phyloP scores from a whole-genome alignment of 2,888 invertebrate species.

The Xylota segnis region DNA sequence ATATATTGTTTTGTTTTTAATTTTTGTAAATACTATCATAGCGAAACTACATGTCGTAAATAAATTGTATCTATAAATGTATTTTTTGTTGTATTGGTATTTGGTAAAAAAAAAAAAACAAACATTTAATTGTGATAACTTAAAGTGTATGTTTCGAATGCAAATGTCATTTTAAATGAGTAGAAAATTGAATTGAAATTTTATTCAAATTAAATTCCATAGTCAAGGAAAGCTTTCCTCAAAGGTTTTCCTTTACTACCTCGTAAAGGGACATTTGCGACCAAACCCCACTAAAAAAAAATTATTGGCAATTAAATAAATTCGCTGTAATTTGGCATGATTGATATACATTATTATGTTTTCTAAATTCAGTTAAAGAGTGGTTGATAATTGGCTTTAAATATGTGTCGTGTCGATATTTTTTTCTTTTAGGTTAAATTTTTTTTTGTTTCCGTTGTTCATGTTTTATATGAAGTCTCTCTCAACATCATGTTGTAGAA shows the following conservation, averaged over 20 bases:
- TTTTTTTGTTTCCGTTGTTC: slow-evolving; percentile 21
- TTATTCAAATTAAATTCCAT: neutral
- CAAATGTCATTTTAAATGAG: slow-evolving; percentile 19
- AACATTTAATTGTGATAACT: slow-evolving; percentile 17
- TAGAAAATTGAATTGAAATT: neutral
- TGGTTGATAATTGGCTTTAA: slow-evolving; percentile 67
- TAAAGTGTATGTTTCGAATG: slow-evolving; percentile 32
- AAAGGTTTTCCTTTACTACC: neutral
- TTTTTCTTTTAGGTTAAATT: slow-evolving; percentile 27
- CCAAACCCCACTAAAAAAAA: slow-evolving; percentile 28
- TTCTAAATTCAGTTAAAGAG: slow-evolving; percentile 40
- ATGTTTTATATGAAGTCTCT: slow-evolving; percentile 11
- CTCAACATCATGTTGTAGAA: slow-evolving; percentile 40
- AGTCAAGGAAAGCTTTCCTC: neutral
- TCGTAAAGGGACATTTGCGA: slow-evolving; percentile 37
- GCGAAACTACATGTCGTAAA: slow-evolving; percentile 55
- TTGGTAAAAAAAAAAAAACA: slow-evolving; percentile 17
- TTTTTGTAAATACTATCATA: slow-evolving; percentile 56
- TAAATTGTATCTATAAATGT: slow-evolving; percentile 47
- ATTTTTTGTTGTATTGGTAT: slow-evolving; percentile 34
- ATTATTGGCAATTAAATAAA: slow-evolving; percentile 53
- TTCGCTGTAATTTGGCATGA: slow-evolving; percentile 67
- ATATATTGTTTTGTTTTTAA: neutral
- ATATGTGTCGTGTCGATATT: slow-evolving; percentile 68
- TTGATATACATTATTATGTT: slow-evolving; percentile 47